Evolutionary conservation across 1,140 invertebrate genomes (phyloP).

Genomic region (Formica exsecta): DNA sequence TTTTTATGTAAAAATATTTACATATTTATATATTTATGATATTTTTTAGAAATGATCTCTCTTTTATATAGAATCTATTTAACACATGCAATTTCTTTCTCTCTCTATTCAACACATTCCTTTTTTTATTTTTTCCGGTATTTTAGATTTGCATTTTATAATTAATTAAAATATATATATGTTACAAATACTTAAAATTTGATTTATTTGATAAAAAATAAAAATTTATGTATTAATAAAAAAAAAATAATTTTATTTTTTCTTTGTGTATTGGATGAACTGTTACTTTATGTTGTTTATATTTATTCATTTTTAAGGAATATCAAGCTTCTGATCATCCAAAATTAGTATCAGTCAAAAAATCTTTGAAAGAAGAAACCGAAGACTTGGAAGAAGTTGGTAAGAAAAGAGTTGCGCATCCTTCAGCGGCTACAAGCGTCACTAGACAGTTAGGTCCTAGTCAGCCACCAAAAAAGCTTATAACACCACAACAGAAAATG

Average conservation of each 20-base stretch:
- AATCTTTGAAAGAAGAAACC: constrained; percentile 57
- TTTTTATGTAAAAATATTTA: neutral
- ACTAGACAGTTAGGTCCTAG: constrained; percentile 74
- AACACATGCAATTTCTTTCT: neutral
- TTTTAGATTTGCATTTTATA: constrained; percentile 10
- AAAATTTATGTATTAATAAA: neutral
- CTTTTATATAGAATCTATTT: neutral
- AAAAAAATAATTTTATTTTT: neutral
- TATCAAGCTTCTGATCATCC: constrained; percentile 82
- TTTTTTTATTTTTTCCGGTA: neutral
- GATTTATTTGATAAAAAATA: neutral
- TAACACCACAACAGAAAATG: constrained; percentile 83
- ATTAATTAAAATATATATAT: neutral
- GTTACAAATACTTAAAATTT: neutral
- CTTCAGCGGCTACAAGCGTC: constrained; percentile 77
- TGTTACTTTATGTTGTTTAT: neutral
- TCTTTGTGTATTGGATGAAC: neutral
- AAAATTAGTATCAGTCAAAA: constrained; percentile 73
- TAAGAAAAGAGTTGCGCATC: constrained; percentile 83
- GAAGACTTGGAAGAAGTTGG: constrained; percentile 81
- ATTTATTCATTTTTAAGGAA: constrained; percentile 76
- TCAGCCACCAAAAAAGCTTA: constrained; percentile 77
- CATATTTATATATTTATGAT: neutral
- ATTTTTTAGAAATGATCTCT: neutral
- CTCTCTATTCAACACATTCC: neutral